These are phyloP conservation scores for Xylocampa areola DNA, from an alignment of 2,888 invertebrate species.

Conservation along the genomic window DNA sequence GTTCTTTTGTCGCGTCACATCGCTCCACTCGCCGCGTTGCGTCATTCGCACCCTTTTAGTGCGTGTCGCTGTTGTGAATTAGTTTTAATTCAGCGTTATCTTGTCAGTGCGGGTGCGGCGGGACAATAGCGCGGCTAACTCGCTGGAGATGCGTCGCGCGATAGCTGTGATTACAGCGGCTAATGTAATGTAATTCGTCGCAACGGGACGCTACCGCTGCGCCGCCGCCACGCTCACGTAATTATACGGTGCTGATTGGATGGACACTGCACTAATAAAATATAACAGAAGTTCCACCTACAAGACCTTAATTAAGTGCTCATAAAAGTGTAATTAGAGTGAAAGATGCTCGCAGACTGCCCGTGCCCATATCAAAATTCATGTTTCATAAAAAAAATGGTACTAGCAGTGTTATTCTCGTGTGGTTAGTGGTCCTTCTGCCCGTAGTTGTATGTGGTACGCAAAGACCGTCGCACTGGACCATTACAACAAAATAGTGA, in stretches of 20 bases:
- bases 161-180: conserved; percentile 58
- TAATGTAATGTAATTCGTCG: conserved; percentile 58
- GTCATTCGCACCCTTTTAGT: conserved; percentile 24
- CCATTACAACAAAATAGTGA: conserved; percentile 3
- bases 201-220: conserved; percentile 43
- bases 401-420: too few species aligned
- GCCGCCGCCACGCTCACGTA: conserved; percentile 47
- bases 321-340: too few species aligned
- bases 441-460: not conserved
- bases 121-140: conserved; percentile 65
- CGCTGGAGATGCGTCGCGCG: conserved; percentile 61
- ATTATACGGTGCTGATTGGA: conserved; percentile 37
- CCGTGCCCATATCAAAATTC: too few species aligned
- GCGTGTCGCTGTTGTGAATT: conserved; percentile 53
- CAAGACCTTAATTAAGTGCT: not conserved
- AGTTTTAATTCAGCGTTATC: conserved; percentile 63
- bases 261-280: conserved; percentile 6
- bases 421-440: not conserved
- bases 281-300: not conserved
- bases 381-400: too few species aligned
- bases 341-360: too few species aligned
- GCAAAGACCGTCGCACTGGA: not conserved
- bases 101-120: conserved; percentile 10
- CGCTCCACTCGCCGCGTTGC: conserved; percentile 10
- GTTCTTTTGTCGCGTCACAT: conserved; percentile 60